A percentile compares a stretch with the other conserved stretches of the same genome.
Conservation (phyloP, 1,140 invertebrate species). For the Trichogramma pretiosum region DNA sequence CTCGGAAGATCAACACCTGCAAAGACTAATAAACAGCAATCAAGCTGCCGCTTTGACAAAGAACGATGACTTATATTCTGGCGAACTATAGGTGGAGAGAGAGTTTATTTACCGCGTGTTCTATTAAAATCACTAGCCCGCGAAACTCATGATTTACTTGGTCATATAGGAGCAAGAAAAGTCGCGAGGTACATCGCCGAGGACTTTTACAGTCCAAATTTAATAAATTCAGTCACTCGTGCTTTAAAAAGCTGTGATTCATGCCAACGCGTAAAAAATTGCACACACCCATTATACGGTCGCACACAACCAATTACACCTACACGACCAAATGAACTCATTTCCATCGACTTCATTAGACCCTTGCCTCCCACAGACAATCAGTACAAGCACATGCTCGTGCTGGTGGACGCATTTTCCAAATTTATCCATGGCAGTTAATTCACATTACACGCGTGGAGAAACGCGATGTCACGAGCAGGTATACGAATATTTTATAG, state of each 20-base stretch:
- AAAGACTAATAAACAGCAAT: too few species aligned
- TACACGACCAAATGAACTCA: background rate
- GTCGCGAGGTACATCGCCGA: background rate
- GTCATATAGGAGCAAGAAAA: background rate
- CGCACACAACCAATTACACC: background rate
- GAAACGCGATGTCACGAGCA: background rate
- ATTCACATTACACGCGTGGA: background rate
- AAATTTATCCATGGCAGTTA: constrained; percentile 23
- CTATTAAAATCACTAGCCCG: too few species aligned
- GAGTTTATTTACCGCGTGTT: too few species aligned
- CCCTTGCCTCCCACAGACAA: background rate
- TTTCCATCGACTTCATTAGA: constrained; percentile 1
- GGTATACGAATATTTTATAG: background rate
- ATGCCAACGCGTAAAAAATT: background rate
- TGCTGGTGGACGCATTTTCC: constrained; percentile 6
- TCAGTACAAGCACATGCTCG: background rate
- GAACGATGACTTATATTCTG: too few species aligned
- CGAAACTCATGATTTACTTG: background rate
- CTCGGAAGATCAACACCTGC: too few species aligned
- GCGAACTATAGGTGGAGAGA: too few species aligned
- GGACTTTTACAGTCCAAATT: background rate
- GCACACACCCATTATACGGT: background rate
- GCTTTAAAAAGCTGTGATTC: too few species aligned
- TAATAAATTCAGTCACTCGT: too few species aligned
- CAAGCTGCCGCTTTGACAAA: too few species aligned